Base-by-base conservation (phyloP, 92 coral and sea anemone species). In the Galaxea fascicularis region DNA sequence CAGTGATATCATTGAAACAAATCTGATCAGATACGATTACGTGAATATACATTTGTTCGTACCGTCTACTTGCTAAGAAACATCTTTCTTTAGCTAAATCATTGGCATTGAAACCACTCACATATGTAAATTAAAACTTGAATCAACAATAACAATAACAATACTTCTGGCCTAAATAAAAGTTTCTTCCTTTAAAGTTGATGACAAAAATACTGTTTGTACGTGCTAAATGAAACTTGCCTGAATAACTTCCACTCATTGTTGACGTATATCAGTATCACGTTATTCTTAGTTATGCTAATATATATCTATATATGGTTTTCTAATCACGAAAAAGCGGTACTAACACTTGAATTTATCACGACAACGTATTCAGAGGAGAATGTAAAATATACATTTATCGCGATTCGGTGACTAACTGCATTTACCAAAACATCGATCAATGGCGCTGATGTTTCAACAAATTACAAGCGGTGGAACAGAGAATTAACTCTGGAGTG, bases 51-150 rank as follows among this genome's bases (percentile, higher is more conserved):
- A 77, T 77, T 77, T 77, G 82, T 77, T 77, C 71, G 54, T 77
- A 77, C 82, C 82, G 82, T 77, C 82, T 77, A 77, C 82, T 77
- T 77, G 82, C 82, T 77, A 77, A 77, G 82, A 77, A 77, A 77
- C 82, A 77, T 77, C 69, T 77, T 77, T 77, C 82, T 54, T 77
- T 77, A 77, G 82, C 82, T 77, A 77, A 77, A 77, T 77, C 82
- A 77, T 77, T 77, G 82, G 82, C 82, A 77, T 77, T 77, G 82
- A 77, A 77, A 77, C 82, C 82, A 77, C 82, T 77, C 81, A 76
- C 81, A 76, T 54, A 77, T 77, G 82, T 77, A 58, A 39, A 77
- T 77, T 77, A 77, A 77, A 77, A 77, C 82, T 77, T 77, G 82
- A 77, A 77, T 77, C 82, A 77, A 77, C 82, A 77, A 77, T 77